Conservation (phyloP, 1,140 invertebrate genomes). For the Conopomorpha cramerella region DNA sequence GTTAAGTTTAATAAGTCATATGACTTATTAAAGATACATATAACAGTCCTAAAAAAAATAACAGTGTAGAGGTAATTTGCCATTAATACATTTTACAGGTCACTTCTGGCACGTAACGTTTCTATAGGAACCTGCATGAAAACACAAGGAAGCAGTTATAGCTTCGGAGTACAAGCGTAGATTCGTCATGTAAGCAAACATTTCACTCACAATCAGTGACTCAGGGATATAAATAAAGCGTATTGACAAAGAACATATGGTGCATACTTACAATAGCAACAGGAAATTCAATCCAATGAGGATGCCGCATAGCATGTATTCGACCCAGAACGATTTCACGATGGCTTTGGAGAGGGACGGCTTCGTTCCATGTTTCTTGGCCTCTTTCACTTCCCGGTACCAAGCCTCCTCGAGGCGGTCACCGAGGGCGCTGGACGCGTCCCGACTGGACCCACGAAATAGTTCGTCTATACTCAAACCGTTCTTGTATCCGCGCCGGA, state of each 20-base stretch:
- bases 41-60: no score
- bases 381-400: constrained; percentile 43
- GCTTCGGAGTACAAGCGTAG: no score
- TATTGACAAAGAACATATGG: not conserved
- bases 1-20: no score
- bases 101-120: no score
- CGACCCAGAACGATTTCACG: constrained; percentile 50
- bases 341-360: constrained; percentile 56
- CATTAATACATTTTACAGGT: no score
- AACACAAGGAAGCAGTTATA: no score
- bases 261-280: constrained; percentile 31
- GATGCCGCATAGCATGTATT: constrained; percentile 40
- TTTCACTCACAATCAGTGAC: not conserved
- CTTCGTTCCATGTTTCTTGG: constrained; percentile 15
- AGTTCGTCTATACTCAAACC: constrained; percentile 63
- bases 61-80: no score
- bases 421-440: constrained; percentile 61
- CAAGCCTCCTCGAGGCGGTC: constrained; percentile 61
- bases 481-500: constrained; percentile 41
- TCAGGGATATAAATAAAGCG: constrained; percentile 1
- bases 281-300: constrained; percentile 35
- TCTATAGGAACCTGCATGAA: no score
- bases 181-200: no score
- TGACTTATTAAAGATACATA: no score
- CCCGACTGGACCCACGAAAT: constrained; percentile 62